Evolutionary conservation across 1,140 invertebrate species (phyloP), one percentile per base, ranked within the genome.

Genomic region (Neodiprion virginianus): DNA sequence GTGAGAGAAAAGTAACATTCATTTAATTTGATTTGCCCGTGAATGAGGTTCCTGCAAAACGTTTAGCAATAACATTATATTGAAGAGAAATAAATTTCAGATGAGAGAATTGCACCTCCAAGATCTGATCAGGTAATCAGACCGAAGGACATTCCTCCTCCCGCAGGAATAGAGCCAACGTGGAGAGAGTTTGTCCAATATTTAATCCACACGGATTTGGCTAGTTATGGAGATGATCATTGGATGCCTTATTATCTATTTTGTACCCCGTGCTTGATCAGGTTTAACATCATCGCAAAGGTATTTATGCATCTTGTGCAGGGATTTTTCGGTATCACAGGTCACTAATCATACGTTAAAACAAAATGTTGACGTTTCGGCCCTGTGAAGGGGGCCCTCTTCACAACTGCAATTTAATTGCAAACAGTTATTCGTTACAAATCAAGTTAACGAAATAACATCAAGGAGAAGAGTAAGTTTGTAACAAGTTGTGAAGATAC

Each of bases 141-240:
- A 48, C 67, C 72, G 9, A 47, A 72, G 3, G 75, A 67, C 1
- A n/a, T 74, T 9, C 77, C 81, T 0, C 21, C 48, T 12, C 86
- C 87, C 0, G 78, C 82, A 0, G 89, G 89, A 5, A 79, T 86
- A 11, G 90, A 91, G 71, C 90, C 90, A 3, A 92, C 88, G 0
- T 94, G 93, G 80, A 74, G 81, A 8, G 92, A 94, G 81, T 93
- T 93, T 81, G 89, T 92, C 4, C 78, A 81, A 65, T 86, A 86
- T 50, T 40, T 86, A 47, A 83, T 85, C 49, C 48, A 86, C n/a
- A 83, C 81, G 5, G 84, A 89, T 75, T 74, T 89, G 10, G 80
- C 79, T 0, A 84, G 67, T 67, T 87, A 88, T 69, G 80, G 79
- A 67, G 91, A 90, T 74, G 89, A 90, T 77, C 89, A 90, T 74